Evolutionary conservation across 2,113 vertebrate genomes (phyloP).

Genomic region (Proterorhinus semilunaris): DNA sequence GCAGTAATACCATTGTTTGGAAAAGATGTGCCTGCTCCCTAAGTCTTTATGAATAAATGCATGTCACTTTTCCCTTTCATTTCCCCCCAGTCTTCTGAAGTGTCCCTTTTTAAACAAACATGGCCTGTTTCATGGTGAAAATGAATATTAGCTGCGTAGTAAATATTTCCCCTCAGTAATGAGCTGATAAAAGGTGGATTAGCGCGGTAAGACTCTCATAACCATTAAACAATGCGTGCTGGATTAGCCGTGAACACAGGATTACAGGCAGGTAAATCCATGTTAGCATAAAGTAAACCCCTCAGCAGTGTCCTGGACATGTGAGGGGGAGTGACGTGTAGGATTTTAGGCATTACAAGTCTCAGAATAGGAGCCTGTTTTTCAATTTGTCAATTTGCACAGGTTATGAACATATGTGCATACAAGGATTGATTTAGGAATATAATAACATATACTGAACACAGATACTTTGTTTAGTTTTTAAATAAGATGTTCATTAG

Average conservation of each 20-base stretch:
- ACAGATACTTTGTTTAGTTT: too few relatives aligned
- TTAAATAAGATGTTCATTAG: too few relatives aligned
- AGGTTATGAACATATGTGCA: too few relatives aligned
- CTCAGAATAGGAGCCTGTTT: too few relatives aligned
- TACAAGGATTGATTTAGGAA: too few relatives aligned
- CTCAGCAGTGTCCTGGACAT: conserved; percentile 3
- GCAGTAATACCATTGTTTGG: too few relatives aligned
- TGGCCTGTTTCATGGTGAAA: conserved; percentile 10
- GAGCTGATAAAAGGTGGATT: conserved; percentile 3
- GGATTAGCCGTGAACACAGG: conserved; percentile 44
- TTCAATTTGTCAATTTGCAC: too few relatives aligned
- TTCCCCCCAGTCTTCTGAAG: conserved; percentile 39
- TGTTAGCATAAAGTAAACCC: conserved; percentile 30
- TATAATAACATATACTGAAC: too few relatives aligned
- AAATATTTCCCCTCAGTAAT: conserved; percentile 3
- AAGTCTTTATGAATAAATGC: too few relatives aligned
- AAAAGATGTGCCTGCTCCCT: too few relatives aligned
- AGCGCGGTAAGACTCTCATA: conserved; percentile 33
- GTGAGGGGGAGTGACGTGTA: conserved; percentile 1
- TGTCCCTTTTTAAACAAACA: conserved; percentile 18
- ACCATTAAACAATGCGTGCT: conserved; percentile 44
- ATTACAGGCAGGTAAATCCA: conserved; percentile 40
- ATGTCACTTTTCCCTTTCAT: neutral
- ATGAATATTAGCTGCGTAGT: conserved; percentile 23
- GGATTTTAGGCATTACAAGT: neutral